phyloP scores from a whole-genome alignment of 1,140 invertebrate species.

The Chironomus tepperi region DNA sequence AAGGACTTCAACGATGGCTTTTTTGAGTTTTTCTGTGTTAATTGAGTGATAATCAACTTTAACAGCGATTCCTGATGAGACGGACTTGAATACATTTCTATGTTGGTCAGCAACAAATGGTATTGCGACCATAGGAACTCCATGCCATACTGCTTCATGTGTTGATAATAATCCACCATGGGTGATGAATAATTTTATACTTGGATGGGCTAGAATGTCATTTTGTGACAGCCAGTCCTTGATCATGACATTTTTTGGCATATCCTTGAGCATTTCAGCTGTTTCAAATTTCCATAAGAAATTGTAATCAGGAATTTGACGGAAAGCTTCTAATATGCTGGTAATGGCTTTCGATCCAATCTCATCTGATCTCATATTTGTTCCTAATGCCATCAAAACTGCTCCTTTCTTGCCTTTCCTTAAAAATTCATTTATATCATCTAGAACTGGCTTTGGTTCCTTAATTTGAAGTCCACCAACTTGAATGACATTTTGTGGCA shows the following conservation, averaged over 20 bases:
- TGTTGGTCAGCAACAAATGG: slow-evolving; percentile 43
- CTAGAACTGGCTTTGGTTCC: not conserved
- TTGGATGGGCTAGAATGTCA: slow-evolving; percentile 34
- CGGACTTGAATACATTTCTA: slow-evolving; percentile 29
- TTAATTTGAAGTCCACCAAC: slow-evolving; percentile 42
- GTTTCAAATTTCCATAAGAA: not conserved
- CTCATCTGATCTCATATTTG: slow-evolving; percentile 35
- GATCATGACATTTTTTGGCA: not conserved
- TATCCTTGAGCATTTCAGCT: not conserved
- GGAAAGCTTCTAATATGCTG: not conserved
- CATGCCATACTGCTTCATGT: slow-evolving; percentile 42
- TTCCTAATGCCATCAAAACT: slow-evolving; percentile 43
- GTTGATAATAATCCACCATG: slow-evolving; percentile 43
- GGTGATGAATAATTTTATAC: slow-evolving; percentile 29
- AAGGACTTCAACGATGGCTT: slow-evolving; percentile 28
- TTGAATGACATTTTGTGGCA: slow-evolving; percentile 40
- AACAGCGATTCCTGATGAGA: slow-evolving; percentile 26
- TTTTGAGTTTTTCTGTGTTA: slow-evolving; percentile 27
- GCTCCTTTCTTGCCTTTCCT: slow-evolving; percentile 38
- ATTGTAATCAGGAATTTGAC: not conserved
- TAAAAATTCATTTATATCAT: slow-evolving; percentile 30
- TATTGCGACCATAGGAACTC: slow-evolving; percentile 42
- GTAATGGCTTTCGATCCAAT: slow-evolving; percentile 33
- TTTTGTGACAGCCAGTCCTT: not conserved
- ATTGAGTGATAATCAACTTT: slow-evolving; percentile 29